Conservation (phyloP, 2,888 invertebrate species). For the Meganola albula region DNA sequence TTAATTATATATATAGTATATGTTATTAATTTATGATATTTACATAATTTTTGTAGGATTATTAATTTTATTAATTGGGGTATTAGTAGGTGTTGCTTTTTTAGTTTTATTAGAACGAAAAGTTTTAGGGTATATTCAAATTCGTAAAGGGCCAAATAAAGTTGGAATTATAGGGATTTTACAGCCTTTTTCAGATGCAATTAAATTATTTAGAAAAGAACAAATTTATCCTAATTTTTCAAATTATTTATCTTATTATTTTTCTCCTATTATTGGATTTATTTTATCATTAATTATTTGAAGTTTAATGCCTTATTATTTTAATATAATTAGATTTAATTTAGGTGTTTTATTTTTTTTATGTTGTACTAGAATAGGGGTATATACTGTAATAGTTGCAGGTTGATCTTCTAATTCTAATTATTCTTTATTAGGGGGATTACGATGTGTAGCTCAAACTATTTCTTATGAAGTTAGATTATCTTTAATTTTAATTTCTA, state of each 20-base stretch:
- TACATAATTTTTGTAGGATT: conserved; percentile 54
- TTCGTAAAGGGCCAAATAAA: conserved; percentile 86
- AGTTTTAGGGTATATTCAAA: conserved; percentile 83
- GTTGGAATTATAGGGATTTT: conserved; percentile 79
- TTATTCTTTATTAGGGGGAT: conserved; percentile 82
- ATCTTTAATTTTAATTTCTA: conserved; percentile 79
- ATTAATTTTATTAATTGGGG: conserved; percentile 76
- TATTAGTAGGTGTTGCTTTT: conserved; percentile 83
- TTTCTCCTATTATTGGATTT: conserved; percentile 78
- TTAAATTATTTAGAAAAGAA: conserved; percentile 85
- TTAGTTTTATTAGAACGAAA: conserved; percentile 85
- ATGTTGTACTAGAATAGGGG: conserved; percentile 79
- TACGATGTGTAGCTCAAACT: conserved; percentile 83
- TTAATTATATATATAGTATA: conserved; percentile 75
- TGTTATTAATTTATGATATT: conserved; percentile 66
- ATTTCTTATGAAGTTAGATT: conserved; percentile 88
- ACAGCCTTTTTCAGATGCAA: conserved; percentile 85
- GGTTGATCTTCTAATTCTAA: conserved; percentile 86
- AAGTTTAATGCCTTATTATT: conserved; percentile 76
- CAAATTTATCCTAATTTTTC: conserved; percentile 74
- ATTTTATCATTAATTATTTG: conserved; percentile 79
- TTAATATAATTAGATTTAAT: conserved; percentile 74
- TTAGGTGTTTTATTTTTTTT: conserved; percentile 81
- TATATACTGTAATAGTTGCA: conserved; percentile 80
- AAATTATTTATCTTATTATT: conserved; percentile 80